phyloP scores from a whole-genome alignment of 1,140 invertebrate species.

The Calliphora vicina region DNA sequence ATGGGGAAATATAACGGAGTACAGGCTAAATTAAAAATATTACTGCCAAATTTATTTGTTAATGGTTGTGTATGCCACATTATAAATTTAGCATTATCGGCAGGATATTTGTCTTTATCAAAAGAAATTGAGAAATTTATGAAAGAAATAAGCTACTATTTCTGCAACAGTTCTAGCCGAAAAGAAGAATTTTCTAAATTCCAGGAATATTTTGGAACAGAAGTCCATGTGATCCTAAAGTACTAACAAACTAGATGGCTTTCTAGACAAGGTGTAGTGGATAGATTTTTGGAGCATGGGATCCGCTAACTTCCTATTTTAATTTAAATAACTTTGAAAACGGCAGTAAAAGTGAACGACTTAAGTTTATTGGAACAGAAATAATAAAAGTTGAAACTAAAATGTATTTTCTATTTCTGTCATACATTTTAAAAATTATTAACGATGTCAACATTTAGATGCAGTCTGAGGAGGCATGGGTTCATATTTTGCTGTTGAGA shows the following conservation, averaged over 20 bases:
- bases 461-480: background rate
- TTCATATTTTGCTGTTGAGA: background rate
- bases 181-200: no score
- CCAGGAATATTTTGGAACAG: no score
- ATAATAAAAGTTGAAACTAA: background rate
- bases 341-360: background rate
- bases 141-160: background rate
- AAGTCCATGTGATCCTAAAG: no score
- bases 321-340: background rate
- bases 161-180: no score
- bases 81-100: background rate
- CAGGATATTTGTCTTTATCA: background rate
- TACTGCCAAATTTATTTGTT: background rate
- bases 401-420: background rate
- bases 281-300: no score
- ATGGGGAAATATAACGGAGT: background rate
- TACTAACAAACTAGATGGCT: no score
- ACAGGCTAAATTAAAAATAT: background rate
- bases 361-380: background rate
- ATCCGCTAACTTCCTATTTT: background rate
- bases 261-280: no score
- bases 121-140: background rate
- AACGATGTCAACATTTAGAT: no score
- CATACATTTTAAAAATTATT: no score
- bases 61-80: background rate